Evolutionary conservation across 2,888 invertebrate species (phyloP), one percentile per base, ranked within the genome.

Genomic region (Automeris io): DNA sequence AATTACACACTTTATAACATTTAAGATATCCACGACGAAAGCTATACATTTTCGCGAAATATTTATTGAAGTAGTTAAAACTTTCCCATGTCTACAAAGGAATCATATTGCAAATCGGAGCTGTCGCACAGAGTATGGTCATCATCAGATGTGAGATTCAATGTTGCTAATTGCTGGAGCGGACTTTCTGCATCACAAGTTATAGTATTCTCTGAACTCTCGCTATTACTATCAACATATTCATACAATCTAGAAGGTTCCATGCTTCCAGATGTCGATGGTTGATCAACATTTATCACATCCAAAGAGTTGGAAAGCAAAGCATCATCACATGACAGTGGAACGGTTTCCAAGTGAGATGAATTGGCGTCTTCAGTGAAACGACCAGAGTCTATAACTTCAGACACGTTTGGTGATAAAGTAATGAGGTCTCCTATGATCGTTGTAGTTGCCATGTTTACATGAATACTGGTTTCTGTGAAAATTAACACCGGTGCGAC

Each of bases 1-100:
- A n/a, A 34, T 16, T 16, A 29, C 29, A 29, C 29, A 29, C 19
- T 11, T 19, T 54, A 53, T 40, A 55, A 57, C 48, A 52, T 52
- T 56, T 51, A 47, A 57, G 52, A 63, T 54, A 70, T 63, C 47
- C 57, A 67, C 53, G 26, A 61, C 54, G 65, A 50, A 72, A 72
- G 73, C 71, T 54, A 58, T 61, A 57, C 46, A 62, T 60, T 53
- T 51, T 56, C 52, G 51, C 50, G 54, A 46, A 45, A 57, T 26
- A 33, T 18, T 11, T 37, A 31, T 18, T 22, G 5, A 19, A 12
- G 9, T 21, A 29, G 50, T 58, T 54, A 87, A 68, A 87, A 87
- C 55, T 85, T 83, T 41, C 87, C 87, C 83, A 87, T 85, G 61
- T 87, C 87, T 61, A 87, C 76, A 60, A 83, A 83, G 47, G 87